Evolutionary conservation across 1,140 invertebrate genomes (phyloP), one percentile per base, ranked within the genome.

Genomic region (Philotrypesis tridentata): DNA sequence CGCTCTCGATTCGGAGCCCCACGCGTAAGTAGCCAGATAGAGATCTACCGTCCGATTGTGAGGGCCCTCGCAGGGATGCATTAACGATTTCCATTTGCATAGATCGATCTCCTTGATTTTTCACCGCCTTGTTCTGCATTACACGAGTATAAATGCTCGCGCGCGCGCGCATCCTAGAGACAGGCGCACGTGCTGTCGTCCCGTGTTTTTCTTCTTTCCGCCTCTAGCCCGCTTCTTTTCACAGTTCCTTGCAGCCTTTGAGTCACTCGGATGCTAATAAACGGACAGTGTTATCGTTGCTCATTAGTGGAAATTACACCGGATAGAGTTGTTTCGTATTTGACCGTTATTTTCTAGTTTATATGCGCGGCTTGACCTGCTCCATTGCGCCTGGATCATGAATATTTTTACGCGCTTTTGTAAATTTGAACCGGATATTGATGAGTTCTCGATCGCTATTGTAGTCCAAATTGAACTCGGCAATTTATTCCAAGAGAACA

Each of bases 21-120:
- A 61, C 37, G 61, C 17, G 63, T 27, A 65, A 65, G 25, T 29
- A 12, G 23, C 5, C 25, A 65, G 23, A 65, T 29, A 65, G 11
- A 65, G 70, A 72, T 73, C 60, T 33, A 33, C n/a, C 37, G 21
- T 11, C 37, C 81, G 87, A 90, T 90, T 88, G 89, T 84, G 33
- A 68, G 87, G 37, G 8, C 88, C 17, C 31, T 86, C 77, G 80
- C 33, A 75, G 77, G 84, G 88, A 88, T 88, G 87, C 87, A 90
- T 90, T 89, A 88, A 89, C 84, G 87, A 89, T 88, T 87, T 83
- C 78, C 85, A 91, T 90, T 91, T 90, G 86, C 90, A 91, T 91
- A 91, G 90, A 90, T 90, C 74, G 76, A 90, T 90, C 89, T 55
- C 83, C 79, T 37, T 67, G 87, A 88, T 89, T 77, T n/a, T 74